Evolutionary conservation across 2,888 invertebrate genomes (phyloP).

Genomic region (Masnerella sp.): DNA sequence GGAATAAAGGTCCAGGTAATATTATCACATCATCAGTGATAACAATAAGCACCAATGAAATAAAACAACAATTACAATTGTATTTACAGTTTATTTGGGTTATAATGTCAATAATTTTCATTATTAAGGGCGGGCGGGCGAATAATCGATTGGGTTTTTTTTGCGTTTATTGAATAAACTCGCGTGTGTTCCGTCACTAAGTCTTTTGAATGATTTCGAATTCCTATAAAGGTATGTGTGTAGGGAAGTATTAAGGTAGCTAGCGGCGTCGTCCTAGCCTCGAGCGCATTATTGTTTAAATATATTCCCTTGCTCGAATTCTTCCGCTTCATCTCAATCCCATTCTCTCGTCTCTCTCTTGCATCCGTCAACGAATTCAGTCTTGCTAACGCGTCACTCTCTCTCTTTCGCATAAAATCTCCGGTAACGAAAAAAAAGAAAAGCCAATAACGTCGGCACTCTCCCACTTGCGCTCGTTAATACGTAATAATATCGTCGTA

Average conservation of each 20-base stretch:
- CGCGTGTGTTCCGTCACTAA: constrained; percentile 47
- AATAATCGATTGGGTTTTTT: constrained; percentile 65
- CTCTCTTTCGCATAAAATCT: constrained; percentile 35
- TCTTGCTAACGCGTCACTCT: constrained; percentile 26
- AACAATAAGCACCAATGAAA: no score
- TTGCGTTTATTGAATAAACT: constrained; percentile 65
- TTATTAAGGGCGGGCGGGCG: constrained; percentile 72
- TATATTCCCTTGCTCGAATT: constrained; percentile 41
- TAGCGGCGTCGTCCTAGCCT: constrained; percentile 78
- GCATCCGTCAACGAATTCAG: constrained; percentile 30
- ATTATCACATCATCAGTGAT: no score
- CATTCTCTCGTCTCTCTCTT: constrained; percentile 30
- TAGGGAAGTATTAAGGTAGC: constrained; percentile 72
- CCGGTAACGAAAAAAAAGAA: constrained; percentile 15
- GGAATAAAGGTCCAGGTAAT: no score
- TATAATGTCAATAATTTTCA: constrained; percentile 74
- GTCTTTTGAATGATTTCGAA: constrained; percentile 42
- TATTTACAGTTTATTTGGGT: constrained; percentile 77
- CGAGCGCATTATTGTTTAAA: constrained; percentile 69
- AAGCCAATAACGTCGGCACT: constrained; percentile 37
- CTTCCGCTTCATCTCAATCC: not conserved
- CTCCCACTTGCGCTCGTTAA: constrained; percentile 51
- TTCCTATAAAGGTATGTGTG: constrained; percentile 60
- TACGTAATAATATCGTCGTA: constrained; percentile 63
- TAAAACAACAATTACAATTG: constrained; percentile 68